Percentiles rank a stretch among this genome's conserved stretches.
These are phyloP conservation scores for Meandrusa payeni DNA, from an alignment of 2,888 invertebrate species.

Conservation along the genomic window DNA sequence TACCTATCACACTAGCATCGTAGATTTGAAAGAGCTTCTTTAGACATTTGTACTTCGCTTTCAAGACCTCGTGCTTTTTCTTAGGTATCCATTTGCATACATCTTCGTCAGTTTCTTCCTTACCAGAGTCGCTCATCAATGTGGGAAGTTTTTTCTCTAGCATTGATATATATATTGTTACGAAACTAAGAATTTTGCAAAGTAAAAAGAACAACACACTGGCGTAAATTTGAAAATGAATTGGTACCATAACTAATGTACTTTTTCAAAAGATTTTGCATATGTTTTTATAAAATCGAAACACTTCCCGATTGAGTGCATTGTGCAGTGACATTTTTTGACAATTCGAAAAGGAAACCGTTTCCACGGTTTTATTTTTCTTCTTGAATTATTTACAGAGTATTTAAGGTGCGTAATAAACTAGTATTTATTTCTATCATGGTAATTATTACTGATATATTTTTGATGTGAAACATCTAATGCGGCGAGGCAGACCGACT, in stretches of 20 bases:
- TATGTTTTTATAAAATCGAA: conserved; percentile 32
- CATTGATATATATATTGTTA: conserved; percentile 28
- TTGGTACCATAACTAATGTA: conserved; percentile 56
- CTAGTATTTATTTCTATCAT: not conserved
- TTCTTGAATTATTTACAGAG: conserved; percentile 3
- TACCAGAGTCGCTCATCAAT: conserved; percentile 58
- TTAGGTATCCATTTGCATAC: conserved; percentile 66
- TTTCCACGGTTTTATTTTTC: conserved; percentile 2
- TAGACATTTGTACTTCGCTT: conserved; percentile 70
- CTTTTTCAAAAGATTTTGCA: conserved; percentile 35
- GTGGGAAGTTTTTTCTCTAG: conserved; percentile 47
- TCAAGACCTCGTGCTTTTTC: conserved; percentile 68
- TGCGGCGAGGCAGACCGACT: no score
- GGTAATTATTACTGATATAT: no score
- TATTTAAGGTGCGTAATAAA: conserved; percentile 3
- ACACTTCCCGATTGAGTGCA: conserved; percentile 39
- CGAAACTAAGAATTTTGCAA: conserved; percentile 51
- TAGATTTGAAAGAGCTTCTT: conserved; percentile 72
- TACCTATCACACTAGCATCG: conserved; percentile 64
- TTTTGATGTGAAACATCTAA: no score
- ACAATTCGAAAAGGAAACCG: conserved; percentile 21
- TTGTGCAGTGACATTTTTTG: conserved; percentile 55
- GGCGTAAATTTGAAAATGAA: conserved; percentile 52
- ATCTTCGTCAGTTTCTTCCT: conserved; percentile 48
- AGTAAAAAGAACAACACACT: conserved; percentile 50